phyloP scores from a whole-genome alignment of 2,797 vertebrate species.

The Rhincodon typus region DNA sequence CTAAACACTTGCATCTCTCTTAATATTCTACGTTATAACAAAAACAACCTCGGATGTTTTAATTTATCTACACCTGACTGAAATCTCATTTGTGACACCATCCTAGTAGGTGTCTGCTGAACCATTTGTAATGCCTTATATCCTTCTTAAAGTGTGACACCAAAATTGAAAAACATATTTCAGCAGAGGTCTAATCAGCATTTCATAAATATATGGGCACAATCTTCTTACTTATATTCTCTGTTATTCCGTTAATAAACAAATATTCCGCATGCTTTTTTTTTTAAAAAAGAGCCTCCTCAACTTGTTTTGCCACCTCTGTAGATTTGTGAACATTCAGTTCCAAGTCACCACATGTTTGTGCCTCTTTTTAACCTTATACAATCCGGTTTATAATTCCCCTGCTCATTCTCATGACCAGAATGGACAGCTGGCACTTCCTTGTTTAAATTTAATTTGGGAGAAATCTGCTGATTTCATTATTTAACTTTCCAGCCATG shows the following conservation, averaged over 20 bases:
- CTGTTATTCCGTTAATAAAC: not conserved
- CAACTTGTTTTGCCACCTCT: not conserved
- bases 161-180: not conserved
- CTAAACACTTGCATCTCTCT: not conserved
- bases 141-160: not conserved
- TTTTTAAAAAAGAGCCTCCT: not conserved
- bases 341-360: not conserved
- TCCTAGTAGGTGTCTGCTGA: not conserved
- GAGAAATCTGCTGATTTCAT: not conserved
- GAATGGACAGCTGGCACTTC: not conserved
- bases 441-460: not conserved
- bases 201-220: not conserved
- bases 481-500: not conserved
- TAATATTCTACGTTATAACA: not conserved
- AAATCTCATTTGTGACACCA: not conserved
- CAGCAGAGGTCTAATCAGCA: not conserved
- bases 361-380: not conserved
- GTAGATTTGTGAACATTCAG: not conserved
- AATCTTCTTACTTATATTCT: not conserved
- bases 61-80: not conserved
- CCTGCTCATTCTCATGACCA: not conserved
- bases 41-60: not conserved
- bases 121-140: not conserved
- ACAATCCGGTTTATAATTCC: not conserved
- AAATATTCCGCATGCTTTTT: not conserved